These are phyloP conservation scores for Drusus annulatus DNA, from an alignment of 1,140 invertebrate genomes.

Conservation along the genomic window DNA sequence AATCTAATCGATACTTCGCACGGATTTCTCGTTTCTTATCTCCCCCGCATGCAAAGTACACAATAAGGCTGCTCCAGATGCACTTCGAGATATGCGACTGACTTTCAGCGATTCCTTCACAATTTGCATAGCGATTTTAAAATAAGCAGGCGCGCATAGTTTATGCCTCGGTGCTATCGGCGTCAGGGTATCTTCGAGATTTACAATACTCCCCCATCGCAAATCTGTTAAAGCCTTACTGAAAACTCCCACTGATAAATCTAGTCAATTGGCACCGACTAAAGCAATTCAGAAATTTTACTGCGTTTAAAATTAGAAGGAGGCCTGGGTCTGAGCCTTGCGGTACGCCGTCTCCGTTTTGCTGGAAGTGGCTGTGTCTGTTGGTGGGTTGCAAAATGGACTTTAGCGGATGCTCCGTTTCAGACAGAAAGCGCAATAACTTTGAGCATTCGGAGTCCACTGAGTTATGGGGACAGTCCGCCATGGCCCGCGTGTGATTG, in stretches of 20 bases:
- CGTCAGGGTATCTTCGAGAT: slow-evolving; percentile 47
- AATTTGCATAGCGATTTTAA: slow-evolving; percentile 56
- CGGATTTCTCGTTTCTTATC: slow-evolving; percentile 14
- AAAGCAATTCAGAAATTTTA: neutral
- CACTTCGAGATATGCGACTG: slow-evolving; percentile 31
- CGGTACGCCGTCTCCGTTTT: slow-evolving; percentile 18
- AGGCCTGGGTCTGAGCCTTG: neutral
- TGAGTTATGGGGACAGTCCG: slow-evolving; percentile 49
- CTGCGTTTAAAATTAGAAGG: too few relatives aligned
- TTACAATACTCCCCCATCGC: slow-evolving; percentile 55
- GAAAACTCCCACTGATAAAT: neutral
- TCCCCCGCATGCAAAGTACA: slow-evolving; percentile 9
- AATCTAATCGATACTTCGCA: slow-evolving; percentile 40
- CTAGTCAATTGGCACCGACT: neutral
- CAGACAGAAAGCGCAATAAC: slow-evolving; percentile 55
- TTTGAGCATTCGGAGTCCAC: slow-evolving; percentile 39
- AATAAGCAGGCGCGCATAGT: slow-evolving; percentile 51
- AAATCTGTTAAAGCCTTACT: slow-evolving; percentile 47
- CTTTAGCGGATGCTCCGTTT: slow-evolving; percentile 41
- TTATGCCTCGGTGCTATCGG: slow-evolving; percentile 51
- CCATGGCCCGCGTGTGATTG: slow-evolving; percentile 48
- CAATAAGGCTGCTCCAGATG: slow-evolving; percentile 38
- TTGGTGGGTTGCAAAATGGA: neutral
- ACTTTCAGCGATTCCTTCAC: slow-evolving; percentile 48
- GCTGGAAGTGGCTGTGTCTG: neutral